Evolutionary conservation across 2,113 vertebrate species (phyloP).

Genomic region (Rhombomys opimus): DNA sequence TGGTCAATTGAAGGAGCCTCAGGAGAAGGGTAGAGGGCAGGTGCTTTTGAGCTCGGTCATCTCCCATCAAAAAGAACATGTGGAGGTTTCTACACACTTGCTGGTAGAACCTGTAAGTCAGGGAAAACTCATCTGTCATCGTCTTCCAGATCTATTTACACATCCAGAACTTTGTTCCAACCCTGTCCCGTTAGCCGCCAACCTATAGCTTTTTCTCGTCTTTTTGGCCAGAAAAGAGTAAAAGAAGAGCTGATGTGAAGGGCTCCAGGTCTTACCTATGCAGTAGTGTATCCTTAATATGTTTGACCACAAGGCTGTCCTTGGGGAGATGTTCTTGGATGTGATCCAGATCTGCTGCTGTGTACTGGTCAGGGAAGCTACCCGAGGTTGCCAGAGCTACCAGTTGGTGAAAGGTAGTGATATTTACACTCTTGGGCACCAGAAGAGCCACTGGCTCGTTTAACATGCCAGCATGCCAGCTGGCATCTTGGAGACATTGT

Average conservation of each 20-base stretch:
- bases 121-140: background rate
- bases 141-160: conserved; percentile 13
- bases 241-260: background rate
- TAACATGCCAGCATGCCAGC: conserved; percentile 80
- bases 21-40: conserved; percentile 61
- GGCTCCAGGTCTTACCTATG: conserved; percentile 85
- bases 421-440: conserved; percentile 83
- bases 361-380: conserved; percentile 85
- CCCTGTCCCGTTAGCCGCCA: background rate
- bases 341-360: conserved; percentile 81
- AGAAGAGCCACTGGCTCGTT: conserved; percentile 85
- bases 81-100: conserved; percentile 88
- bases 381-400: conserved; percentile 85
- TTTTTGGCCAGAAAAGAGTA: conserved; percentile 32
- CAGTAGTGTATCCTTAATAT: conserved; percentile 75
- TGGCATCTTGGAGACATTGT: conserved; percentile 85
- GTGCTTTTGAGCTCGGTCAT: conserved; percentile 44
- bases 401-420: conserved; percentile 82
- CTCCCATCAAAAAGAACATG: conserved; percentile 88
- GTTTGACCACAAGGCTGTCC: conserved; percentile 69
- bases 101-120: conserved; percentile 78
- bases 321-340: conserved; percentile 80
- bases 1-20: conserved; percentile 82
- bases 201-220: background rate
- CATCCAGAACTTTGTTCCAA: background rate